Base-by-base conservation (phyloP, 2,113 vertebrate genomes). In the Pelobates fuscus region DNA sequence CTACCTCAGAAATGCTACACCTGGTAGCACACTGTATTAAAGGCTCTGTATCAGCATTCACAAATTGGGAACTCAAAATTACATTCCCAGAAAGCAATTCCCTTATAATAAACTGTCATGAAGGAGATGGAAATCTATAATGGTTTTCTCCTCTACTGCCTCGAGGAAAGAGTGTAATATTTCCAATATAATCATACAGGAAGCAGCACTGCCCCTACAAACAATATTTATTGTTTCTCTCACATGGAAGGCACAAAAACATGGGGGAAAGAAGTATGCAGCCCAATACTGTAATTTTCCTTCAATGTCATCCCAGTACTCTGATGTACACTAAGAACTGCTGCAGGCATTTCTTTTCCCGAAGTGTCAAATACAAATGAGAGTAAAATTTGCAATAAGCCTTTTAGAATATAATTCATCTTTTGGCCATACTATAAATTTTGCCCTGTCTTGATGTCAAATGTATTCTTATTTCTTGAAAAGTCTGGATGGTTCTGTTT, bases 41-140 rank as follows among this genome's bases (percentile, higher is more conserved):
- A 70, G 74, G 49, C 57, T 87, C 77, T 59, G 27, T 79, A 30
- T 41, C 1, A 21, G 52, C 60, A 67, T 61, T 14, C 2, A 70
- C 68, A 70, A 70, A n/a, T 2, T 37, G 44, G 18, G 82, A 82
- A 23, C 65, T 59, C 26, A 14, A 80, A 57, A 69, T 55, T 78
- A 3, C 44, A n/a, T 75, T 49, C 68, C 67, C 67, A 58, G 46
- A 57, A 46, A 78, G 55, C 10, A 68, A 76, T 14, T 68, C 46
- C 0, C 69, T 75, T 71, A 82, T 78, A 66, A 68, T 6, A 84
- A 79, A 70, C 81, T 78, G 71, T 77, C 69, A 7, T 5, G 11
- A 77, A 57, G 67, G 77, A 81, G 80, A 63, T 83, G 58, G 77
- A 84, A 84, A 86, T 78, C 68, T 46, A 17, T 66, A 77, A 79